Conservation (phyloP, 2,888 invertebrate species). For the Byasa hedistus region DNA sequence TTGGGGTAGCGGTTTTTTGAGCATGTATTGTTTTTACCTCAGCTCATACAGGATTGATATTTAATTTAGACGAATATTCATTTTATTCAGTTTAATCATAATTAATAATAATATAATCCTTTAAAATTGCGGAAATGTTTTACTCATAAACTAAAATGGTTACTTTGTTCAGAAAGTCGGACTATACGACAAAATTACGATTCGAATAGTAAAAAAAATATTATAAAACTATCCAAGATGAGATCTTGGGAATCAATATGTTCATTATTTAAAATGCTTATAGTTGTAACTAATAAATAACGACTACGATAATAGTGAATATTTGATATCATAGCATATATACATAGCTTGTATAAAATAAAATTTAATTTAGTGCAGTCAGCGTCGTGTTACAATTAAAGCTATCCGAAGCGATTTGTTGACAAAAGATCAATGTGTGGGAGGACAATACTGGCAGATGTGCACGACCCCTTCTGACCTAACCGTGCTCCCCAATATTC, state of each 20-base stretch:
- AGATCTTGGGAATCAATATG: too few relatives aligned
- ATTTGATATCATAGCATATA: too few relatives aligned
- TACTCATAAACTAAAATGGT: too few relatives aligned
- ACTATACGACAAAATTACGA: too few relatives aligned
- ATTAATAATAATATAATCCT: too few relatives aligned
- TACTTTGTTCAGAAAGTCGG: too few relatives aligned
- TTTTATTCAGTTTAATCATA: conserved; percentile 32
- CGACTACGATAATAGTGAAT: too few relatives aligned
- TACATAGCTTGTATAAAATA: background rate
- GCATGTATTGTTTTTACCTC: conserved; percentile 53
- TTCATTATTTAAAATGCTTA: too few relatives aligned
- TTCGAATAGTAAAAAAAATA: too few relatives aligned
- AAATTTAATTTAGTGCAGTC: conserved; percentile 45
- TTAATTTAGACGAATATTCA: conserved; percentile 44
- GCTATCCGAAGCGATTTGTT: conserved; percentile 66
- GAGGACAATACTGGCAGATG: conserved; percentile 74
- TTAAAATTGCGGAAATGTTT: too few relatives aligned
- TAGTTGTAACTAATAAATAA: too few relatives aligned
- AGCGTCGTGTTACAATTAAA: conserved; percentile 78
- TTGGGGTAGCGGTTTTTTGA: conserved; percentile 49
- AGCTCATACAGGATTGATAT: conserved; percentile 49
- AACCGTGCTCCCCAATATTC: conserved; percentile 54
- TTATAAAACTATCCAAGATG: too few relatives aligned
- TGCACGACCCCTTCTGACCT: conserved; percentile 63
- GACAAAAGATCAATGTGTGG: conserved; percentile 60